Percentiles rank a stretch among this genome's conserved stretches.
phyloP scores from a whole-genome alignment of 2,888 invertebrate genomes.

The Cryptus armator region DNA sequence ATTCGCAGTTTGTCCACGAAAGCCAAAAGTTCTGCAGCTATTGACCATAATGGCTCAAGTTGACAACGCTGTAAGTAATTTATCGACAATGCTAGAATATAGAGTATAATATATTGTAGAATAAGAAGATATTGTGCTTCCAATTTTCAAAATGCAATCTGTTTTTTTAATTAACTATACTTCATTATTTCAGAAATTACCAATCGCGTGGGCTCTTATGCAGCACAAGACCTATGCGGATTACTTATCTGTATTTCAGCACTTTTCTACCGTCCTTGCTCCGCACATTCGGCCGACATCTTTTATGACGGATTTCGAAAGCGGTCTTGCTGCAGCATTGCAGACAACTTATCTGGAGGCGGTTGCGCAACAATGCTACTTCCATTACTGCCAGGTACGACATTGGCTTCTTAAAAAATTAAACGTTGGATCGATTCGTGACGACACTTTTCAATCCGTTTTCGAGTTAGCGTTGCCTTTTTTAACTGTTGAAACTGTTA shows the following conservation, averaged over 20 bases:
- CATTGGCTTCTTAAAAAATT: background rate
- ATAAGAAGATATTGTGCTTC: background rate
- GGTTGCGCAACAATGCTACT: background rate
- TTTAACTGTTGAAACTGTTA: background rate
- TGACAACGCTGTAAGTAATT: background rate
- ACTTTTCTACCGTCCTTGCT: slow-evolving; percentile 7
- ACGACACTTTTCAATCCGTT: too few relatives aligned
- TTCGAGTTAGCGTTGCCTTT: too few relatives aligned
- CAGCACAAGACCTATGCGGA: slow-evolving; percentile 8
- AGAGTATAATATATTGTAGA: too few relatives aligned
- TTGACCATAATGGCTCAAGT: slow-evolving; percentile 22
- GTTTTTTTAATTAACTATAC: background rate
- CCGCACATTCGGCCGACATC: slow-evolving; percentile 8
- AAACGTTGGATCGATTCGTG: too few relatives aligned
- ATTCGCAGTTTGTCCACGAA: slow-evolving; percentile 1
- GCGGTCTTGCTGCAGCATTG: slow-evolving; percentile 6
- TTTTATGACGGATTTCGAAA: slow-evolving; percentile 43
- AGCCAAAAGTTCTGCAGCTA: background rate
- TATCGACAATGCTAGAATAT: background rate
- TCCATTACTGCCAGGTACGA: background rate
- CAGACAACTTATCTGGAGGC: slow-evolving; percentile 17
- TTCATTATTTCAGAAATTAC: slow-evolving; percentile 27
- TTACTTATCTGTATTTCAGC: slow-evolving; percentile 14
- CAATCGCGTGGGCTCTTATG: slow-evolving; percentile 45
- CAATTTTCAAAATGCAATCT: background rate